Evolutionary conservation across 2,113 vertebrate species (phyloP), one percentile per base, ranked within the genome.

Genomic region (Xiphophorus hellerii): DNA sequence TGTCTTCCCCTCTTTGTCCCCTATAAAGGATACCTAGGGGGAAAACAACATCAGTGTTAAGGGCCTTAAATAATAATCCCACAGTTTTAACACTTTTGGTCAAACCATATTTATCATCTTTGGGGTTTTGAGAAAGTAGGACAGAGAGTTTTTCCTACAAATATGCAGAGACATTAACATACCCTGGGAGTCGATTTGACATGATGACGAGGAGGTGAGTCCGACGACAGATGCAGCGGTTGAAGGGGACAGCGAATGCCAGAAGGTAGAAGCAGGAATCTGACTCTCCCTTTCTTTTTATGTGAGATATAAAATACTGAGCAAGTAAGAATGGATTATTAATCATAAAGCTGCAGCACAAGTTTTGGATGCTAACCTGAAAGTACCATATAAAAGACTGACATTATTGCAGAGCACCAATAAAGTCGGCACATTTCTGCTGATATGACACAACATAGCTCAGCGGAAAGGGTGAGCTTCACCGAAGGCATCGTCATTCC

Each of bases 361-460:
- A 69, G 69, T 58, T 77, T 35, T 69, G 20, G 54, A 80, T 66
- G n/a, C 44, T 80, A 54, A 44, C 86, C 81, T 79, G 51, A 63
- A 78, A 22, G 80, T 10, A 62, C 66, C 66, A 33, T 61, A 66
- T 74, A 81, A 87, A 82, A 44, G 25, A 70, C 10, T 44, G 54
- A 64, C 73, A 78, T 62, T 70, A 74, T 79, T 71, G 69, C 54
- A 76, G 48, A 44, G 54, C 29, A 64, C 66, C 37, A 63, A 76
- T 69, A 73, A 75, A 81, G 78, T 2, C 1, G 27, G 44, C 31
- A 10, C 48, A 63, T 70, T 76, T 72, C 12, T 64, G 13, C 62
- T 20, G 20, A 51, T 28, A 60, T 67, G 9, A 51, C 30, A 79
- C n/a, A 37, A 58, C 42, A 31, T 13, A 64, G 66, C 60, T 58